Percentiles rank a stretch among this genome's conserved stretches.
phyloP scores from a whole-genome alignment of 2,797 vertebrate genomes.

The Erpetoichthys calabaricus region DNA sequence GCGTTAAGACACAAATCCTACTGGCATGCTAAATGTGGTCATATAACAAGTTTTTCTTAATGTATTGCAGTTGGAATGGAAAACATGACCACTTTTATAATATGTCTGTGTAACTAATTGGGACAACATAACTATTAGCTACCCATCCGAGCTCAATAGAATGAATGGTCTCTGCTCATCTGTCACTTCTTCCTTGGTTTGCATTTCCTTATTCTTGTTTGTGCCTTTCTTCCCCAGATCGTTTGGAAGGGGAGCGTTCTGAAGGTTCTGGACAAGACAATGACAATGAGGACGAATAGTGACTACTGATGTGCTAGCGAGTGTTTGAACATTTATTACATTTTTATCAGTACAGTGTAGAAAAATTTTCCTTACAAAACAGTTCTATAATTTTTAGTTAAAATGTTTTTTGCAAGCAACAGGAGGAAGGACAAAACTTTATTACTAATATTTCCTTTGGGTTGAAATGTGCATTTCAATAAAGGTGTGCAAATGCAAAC shows the following conservation, averaged over 20 bases:
- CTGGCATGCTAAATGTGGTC: no score
- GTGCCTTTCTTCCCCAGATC: conserved; percentile 45
- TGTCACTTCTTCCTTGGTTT: no score
- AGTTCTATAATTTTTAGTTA: conserved; percentile 74
- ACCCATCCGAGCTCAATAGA: no score
- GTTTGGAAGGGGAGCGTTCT: conserved; percentile 78
- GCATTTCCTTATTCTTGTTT: no score
- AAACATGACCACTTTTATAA: no score
- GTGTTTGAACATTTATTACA: conserved; percentile 55
- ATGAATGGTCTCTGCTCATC: no score
- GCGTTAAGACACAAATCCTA: no score
- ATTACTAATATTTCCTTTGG: conserved; percentile 68
- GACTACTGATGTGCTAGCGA: conserved; percentile 46
- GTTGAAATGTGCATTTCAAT: conserved; percentile 54
- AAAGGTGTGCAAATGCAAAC: conserved; percentile 38
- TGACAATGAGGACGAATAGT: conserved; percentile 77
- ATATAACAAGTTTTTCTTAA: not conserved
- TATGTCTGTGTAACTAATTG: no score
- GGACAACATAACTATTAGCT: no score
- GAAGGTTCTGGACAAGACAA: conserved; percentile 88
- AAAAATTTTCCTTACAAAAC: conserved; percentile 80
- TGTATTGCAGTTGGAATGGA: not conserved
- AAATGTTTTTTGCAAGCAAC: conserved; percentile 15
- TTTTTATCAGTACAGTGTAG: conserved; percentile 80
- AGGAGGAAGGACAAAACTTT: conserved; percentile 40